Base-by-base conservation (phyloP, 1,140 invertebrate genomes). In the Callitettix versicolor region DNA sequence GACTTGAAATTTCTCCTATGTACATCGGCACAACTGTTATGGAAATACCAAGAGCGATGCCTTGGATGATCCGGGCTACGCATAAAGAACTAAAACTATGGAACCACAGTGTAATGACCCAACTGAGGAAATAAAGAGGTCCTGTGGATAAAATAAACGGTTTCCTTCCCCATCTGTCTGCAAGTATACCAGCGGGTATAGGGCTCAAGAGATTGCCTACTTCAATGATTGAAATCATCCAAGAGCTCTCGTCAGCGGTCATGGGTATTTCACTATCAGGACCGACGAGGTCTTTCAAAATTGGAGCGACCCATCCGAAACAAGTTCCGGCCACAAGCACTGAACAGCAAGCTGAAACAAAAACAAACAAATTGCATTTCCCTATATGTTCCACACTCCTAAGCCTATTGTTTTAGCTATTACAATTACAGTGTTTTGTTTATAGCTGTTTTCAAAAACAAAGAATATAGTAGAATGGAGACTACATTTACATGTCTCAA, bases 1-100 rank as follows among this genome's bases (percentile, higher is more conserved):
- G 46, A 6, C 53, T 53, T 14, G 63, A 81, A 38, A 91, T 89
- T 72, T 93, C 90, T 24, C 87, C 88, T 55, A 88, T 79, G 68
- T 92, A 94, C 76, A 92, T 85, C 0, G 88, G 88, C 2, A 81
- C 75, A 12, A 82, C 78, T 0, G 88, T 84, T 67, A 86, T 88
- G 0, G 83, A 73, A 61, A 86, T 78, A 1, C 87, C 85, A 1
- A 86, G 73, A 3, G 77, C 79, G 9, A 88, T 63, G 15, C 89
- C 89, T 65, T 56, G 41, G 21, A 62, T 53, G 24, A 57, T 12
- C 42, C 51, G 42, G 38, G 56, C 49, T 6, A 57, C 26, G 41
- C 46, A 57, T 24, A 59, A 33, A 14, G 38, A 18, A 1, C 18
- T 72, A 0, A 80, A 70, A 11, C 71, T 73, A 11, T 70, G 73